These are phyloP conservation scores for Tachysurus fulvidraco DNA, from an alignment of 2,113 vertebrate genomes.

Conservation along the genomic window DNA sequence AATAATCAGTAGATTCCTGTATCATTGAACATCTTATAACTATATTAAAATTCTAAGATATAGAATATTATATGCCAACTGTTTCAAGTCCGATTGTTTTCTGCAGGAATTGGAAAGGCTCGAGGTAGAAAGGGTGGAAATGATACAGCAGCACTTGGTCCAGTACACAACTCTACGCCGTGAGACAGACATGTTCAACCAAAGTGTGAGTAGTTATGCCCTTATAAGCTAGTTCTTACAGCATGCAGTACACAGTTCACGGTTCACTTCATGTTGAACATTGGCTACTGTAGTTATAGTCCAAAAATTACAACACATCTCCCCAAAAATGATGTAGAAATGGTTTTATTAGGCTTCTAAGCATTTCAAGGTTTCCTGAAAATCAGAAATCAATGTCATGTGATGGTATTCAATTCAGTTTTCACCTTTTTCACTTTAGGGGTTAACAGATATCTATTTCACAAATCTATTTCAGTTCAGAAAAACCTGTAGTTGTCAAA, in stretches of 20 bases:
- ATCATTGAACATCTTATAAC: not conserved
- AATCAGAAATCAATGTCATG: no score
- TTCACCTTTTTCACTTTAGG: not conserved
- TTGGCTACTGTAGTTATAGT: not conserved
- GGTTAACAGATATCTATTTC: not conserved
- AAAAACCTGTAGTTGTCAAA: not conserved
- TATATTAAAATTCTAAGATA: not conserved
- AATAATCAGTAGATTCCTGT: not conserved
- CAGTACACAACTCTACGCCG: slow-evolving; percentile 95
- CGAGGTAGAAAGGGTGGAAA: slow-evolving; percentile 94
- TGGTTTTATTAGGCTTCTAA: not conserved
- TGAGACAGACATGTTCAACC: slow-evolving; percentile 99
- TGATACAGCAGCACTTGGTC: slow-evolving; percentile 92
- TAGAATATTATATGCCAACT: not conserved
- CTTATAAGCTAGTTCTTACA: not conserved
- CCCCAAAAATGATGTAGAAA: not conserved
- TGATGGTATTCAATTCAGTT: not conserved
- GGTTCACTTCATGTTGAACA: not conserved
- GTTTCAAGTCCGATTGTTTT: not conserved
- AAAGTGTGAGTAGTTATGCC: slow-evolving; percentile 85
- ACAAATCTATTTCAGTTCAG: not conserved
- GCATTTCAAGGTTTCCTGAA: no score
- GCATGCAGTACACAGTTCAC: not conserved
- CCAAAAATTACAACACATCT: not conserved
- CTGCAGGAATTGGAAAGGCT: slow-evolving; percentile 90